Conservation (phyloP, 2,888 invertebrate genomes). For the Drosophila prostipennis region DNA sequence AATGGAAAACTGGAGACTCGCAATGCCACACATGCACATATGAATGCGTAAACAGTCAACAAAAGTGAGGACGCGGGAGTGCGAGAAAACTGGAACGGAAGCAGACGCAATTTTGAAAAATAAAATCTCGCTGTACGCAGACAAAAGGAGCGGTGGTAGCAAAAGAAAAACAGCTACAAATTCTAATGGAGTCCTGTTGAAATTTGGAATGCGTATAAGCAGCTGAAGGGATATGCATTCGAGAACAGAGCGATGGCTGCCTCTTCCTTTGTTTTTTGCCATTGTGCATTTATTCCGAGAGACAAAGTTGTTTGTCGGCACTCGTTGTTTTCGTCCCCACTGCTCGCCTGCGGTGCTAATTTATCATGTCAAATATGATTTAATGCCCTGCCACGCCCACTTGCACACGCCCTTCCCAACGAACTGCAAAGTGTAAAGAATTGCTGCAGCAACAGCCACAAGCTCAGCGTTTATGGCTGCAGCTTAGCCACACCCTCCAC, state of each 20-base stretch:
- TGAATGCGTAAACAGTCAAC: conserved; percentile 59
- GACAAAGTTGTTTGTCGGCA: conserved; percentile 27
- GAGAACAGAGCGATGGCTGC: neutral
- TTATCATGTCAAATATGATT: conserved; percentile 73
- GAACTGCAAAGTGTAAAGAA: conserved; percentile 37
- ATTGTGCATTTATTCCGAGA: conserved; percentile 17
- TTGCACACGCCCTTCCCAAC: conserved; percentile 25
- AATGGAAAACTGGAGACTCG: conserved; percentile 7
- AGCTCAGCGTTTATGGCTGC: conserved; percentile 42
- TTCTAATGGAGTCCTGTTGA: conserved; percentile 23
- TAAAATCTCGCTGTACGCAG: conserved; percentile 53
- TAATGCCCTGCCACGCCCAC: conserved; percentile 48
- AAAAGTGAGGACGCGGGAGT: conserved; percentile 11
- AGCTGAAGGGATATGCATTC: conserved; percentile 4
- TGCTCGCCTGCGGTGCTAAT: conserved; percentile 53
- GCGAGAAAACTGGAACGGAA: conserved; percentile 52
- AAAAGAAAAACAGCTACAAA: conserved; percentile 2
- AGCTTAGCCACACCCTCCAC: conserved; percentile 4
- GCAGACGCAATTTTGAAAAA: conserved; percentile 58
- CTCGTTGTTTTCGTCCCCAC: conserved; percentile 13
- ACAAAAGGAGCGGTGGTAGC: conserved; percentile 48
- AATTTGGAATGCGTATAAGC: conserved; percentile 1
- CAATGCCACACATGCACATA: conserved; percentile 12
- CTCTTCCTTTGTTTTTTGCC: conserved; percentile 32
- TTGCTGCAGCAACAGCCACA: conserved; percentile 19